phyloP scores from a whole-genome alignment of 2,113 vertebrate species.

The Melospiza melodia region DNA sequence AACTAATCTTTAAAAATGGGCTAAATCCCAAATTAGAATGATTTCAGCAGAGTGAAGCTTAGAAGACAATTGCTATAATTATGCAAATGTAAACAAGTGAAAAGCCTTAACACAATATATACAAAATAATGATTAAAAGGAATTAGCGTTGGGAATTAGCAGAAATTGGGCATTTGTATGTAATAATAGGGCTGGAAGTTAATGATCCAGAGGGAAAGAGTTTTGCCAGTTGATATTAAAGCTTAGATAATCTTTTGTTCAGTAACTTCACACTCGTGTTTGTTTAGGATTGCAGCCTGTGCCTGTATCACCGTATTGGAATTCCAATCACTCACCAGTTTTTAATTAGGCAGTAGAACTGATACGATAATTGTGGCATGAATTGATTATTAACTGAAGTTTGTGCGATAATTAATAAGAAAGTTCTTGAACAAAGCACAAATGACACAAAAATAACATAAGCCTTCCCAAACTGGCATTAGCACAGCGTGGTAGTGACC shows the following conservation, averaged over 20 bases:
- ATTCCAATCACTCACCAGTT: slow-evolving; percentile 71
- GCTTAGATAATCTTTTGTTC: slow-evolving; percentile 71
- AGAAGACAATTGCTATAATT: slow-evolving; percentile 77
- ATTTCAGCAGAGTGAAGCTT: slow-evolving; percentile 37
- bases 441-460: not conserved
- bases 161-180: slow-evolving; percentile 75
- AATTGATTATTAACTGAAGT: slow-evolving; percentile 37
- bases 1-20: slow-evolving; percentile 5
- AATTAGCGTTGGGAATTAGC: slow-evolving; percentile 67
- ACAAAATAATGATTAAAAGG: slow-evolving; percentile 76
- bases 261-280: slow-evolving; percentile 61
- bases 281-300: slow-evolving; percentile 68
- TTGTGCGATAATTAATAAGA: not conserved
- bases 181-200: slow-evolving; percentile 75
- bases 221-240: slow-evolving; percentile 73
- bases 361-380: slow-evolving; percentile 55
- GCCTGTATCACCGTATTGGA: slow-evolving; percentile 55
- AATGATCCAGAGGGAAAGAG: slow-evolving; percentile 61
- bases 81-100: slow-evolving; percentile 75
- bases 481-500: not conserved
- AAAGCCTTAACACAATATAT: slow-evolving; percentile 72
- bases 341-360: slow-evolving; percentile 68
- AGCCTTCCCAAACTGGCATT: not conserved
- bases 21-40: slow-evolving; percentile 56
- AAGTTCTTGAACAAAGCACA: not conserved